phyloP scores from a whole-genome alignment of 1,140 invertebrate genomes.

The Trichoplusia ni region DNA sequence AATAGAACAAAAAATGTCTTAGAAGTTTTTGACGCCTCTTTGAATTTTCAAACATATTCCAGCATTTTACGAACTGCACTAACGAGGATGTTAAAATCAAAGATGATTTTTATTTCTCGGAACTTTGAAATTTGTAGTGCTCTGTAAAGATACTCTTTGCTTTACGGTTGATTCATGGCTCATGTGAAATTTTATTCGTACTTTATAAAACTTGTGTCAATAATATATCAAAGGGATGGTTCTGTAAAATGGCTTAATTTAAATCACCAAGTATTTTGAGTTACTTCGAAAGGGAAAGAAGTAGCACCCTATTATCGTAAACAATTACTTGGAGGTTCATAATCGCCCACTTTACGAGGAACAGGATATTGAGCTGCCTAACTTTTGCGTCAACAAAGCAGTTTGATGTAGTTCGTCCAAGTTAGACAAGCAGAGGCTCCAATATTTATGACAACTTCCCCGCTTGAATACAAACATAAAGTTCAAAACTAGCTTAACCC shows the following conservation, averaged over 20 bases:
- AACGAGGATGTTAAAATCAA: too few species aligned
- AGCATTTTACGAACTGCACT: neutral
- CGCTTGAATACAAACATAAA: slow-evolving; percentile 59
- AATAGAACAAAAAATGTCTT: slow-evolving; percentile 35
- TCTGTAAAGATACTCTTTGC: too few species aligned
- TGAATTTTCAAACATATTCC: slow-evolving; percentile 6
- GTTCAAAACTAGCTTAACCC: slow-evolving; percentile 57
- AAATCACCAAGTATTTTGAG: slow-evolving; percentile 19
- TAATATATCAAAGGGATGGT: too few species aligned
- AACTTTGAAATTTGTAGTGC: too few species aligned
- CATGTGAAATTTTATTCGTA: neutral
- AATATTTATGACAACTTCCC: slow-evolving; percentile 64
- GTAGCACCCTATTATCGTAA: slow-evolving; percentile 33
- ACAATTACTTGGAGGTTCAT: slow-evolving; percentile 40
- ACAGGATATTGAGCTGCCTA: slow-evolving; percentile 51
- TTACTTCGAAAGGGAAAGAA: neutral
- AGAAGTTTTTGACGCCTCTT: slow-evolving; percentile 13
- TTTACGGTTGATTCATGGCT: neutral
- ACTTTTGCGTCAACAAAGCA: slow-evolving; percentile 60
- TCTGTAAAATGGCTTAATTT: neutral
- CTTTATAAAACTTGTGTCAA: too few species aligned
- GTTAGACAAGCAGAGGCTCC: slow-evolving; percentile 52
- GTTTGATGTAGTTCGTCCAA: slow-evolving; percentile 55
- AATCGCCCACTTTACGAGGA: slow-evolving; percentile 42
- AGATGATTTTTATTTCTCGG: too few species aligned